Percentiles rank a stretch among this genome's conserved stretches.
These are phyloP conservation scores for Achatina immaculata DNA, from an alignment of 1,140 invertebrate species.

Conservation along the genomic window DNA sequence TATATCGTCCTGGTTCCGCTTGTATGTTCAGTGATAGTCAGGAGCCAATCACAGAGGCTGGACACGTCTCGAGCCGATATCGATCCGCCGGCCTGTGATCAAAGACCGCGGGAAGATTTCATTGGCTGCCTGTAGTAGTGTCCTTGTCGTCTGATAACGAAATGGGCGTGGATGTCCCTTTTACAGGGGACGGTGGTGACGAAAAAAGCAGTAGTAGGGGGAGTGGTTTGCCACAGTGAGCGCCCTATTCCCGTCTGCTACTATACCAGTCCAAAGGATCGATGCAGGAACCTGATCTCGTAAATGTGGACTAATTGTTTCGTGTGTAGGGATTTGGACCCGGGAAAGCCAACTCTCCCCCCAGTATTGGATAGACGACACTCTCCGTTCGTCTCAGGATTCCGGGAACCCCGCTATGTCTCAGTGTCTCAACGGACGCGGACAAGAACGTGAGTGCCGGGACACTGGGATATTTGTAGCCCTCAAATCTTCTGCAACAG, in stretches of 20 bases:
- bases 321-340: slow-evolving; percentile 32
- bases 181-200: background rate
- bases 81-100: slow-evolving; percentile 27
- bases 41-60: slow-evolving; percentile 28
- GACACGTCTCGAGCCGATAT: slow-evolving; percentile 25
- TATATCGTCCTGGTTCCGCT: background rate
- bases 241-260: background rate
- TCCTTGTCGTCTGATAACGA: slow-evolving; percentile 12
- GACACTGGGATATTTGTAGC: background rate
- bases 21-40: background rate
- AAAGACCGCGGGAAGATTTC: background rate
- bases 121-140: slow-evolving; percentile 1
- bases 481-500: background rate
- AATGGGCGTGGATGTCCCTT: slow-evolving; percentile 21
- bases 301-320: slow-evolving; percentile 38
- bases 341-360: slow-evolving; percentile 27
- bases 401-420: background rate
- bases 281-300: background rate
- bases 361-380: slow-evolving; percentile 11
- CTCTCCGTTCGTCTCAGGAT: slow-evolving; percentile 3
- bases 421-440: background rate
- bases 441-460: background rate
- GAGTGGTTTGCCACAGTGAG: background rate
- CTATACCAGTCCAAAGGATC: background rate
- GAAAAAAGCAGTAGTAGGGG: background rate